phyloP scores from a whole-genome alignment of 2,797 vertebrate genomes.

The Erethizon dorsatum region DNA sequence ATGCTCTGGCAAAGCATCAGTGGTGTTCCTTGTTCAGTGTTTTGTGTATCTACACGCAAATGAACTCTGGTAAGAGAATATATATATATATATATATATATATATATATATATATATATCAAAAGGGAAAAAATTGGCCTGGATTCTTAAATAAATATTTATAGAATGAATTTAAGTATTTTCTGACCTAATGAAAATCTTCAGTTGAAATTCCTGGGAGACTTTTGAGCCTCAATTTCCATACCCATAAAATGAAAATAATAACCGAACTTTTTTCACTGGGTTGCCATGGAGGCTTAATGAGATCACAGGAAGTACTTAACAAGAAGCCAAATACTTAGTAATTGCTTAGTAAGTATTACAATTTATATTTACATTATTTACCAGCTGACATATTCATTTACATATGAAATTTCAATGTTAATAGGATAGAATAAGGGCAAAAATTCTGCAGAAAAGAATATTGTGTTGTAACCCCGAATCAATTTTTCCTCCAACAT shows the following conservation, averaged over 20 bases:
- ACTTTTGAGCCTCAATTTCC: not conserved
- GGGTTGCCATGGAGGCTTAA: not conserved
- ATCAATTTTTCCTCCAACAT: conserved; percentile 19
- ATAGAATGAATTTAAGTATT: not conserved
- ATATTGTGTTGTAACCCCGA: not conserved
- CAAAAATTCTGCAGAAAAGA: not conserved
- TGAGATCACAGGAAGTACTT: not conserved
- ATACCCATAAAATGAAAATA: not conserved
- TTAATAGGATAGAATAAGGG: not conserved
- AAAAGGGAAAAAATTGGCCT: not conserved
- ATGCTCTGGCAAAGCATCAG: not conserved
- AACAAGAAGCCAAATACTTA: conserved; percentile 8
- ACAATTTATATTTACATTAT: not conserved
- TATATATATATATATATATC: not conserved
- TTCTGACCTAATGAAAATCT: conserved; percentile 37
- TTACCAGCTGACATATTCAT: conserved; percentile 4
- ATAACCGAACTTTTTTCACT: not conserved
- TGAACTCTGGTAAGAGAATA: not conserved
- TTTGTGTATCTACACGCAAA: not conserved
- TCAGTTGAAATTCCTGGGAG: conserved; percentile 10
- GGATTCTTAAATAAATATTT: not conserved
- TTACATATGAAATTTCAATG: conserved; percentile 13
- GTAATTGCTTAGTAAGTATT: not conserved
- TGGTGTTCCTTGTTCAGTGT: not conserved
- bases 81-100: too few relatives aligned